A percentile compares a stretch with the other conserved stretches of the same genome.
These are phyloP conservation scores for Bombycilla garrulus DNA, from an alignment of 2,113 vertebrate genomes.

Conservation along the genomic window DNA sequence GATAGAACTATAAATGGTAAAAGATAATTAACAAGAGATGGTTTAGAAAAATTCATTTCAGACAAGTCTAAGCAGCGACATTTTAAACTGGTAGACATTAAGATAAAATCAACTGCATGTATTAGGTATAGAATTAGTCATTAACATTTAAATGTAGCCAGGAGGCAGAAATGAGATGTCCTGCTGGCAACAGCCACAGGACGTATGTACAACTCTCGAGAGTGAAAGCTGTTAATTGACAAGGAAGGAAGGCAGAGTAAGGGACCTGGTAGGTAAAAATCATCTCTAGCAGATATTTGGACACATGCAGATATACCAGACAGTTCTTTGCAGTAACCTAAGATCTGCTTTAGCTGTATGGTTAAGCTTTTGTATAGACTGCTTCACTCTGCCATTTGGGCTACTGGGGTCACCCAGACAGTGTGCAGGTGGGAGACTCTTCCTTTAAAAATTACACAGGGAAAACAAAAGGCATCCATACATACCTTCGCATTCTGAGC, in stretches of 20 bases:
- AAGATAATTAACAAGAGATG: constrained; percentile 28
- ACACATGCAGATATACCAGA: background rate
- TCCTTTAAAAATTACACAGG: background rate
- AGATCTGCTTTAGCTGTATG: background rate
- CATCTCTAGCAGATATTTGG: background rate
- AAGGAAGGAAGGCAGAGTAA: background rate
- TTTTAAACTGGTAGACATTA: constrained; percentile 47
- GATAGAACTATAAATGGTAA: constrained; percentile 2
- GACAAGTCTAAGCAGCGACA: constrained; percentile 34
- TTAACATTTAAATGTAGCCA: constrained; percentile 56
- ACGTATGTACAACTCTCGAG: background rate
- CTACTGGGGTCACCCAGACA: background rate
- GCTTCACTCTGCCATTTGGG: background rate
- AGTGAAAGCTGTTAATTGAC: constrained; percentile 7
- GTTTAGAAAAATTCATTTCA: constrained; percentile 41
- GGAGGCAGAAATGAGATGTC: constrained; percentile 25
- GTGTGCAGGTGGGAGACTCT: background rate
- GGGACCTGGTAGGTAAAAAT: background rate
- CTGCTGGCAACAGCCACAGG: constrained; percentile 17
- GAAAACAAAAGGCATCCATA: background rate
- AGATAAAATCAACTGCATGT: constrained; percentile 36
- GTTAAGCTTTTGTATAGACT: background rate
- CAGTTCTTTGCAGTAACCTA: background rate
- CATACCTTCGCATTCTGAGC: background rate
- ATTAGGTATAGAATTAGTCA: constrained; percentile 53